These are phyloP conservation scores for Thelaira solivaga DNA, from an alignment of 2,888 invertebrate genomes.

Conservation along the genomic window DNA sequence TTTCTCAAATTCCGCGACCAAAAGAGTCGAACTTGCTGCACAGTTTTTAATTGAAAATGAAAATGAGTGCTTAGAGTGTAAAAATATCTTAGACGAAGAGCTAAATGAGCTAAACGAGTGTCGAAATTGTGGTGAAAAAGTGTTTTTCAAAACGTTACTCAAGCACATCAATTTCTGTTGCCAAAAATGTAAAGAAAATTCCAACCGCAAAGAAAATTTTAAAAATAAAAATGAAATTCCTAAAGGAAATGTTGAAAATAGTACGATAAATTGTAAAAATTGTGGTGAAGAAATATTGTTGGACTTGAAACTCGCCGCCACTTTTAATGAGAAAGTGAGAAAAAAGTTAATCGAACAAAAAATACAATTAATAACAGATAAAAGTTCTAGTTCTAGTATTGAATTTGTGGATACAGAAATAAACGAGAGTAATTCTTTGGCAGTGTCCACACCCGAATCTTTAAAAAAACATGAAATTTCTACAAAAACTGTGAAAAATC, in stretches of 20 bases:
- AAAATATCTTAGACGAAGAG: conserved; percentile 16
- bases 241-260: conserved; percentile 1
- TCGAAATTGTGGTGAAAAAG: conserved; percentile 34
- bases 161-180: conserved; percentile 1
- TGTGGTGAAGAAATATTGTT: conserved; percentile 15
- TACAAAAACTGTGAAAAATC: neutral
- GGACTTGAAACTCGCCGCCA: conserved; percentile 7
- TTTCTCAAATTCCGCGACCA: conserved; percentile 25
- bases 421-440: conserved; percentile 5
- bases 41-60: conserved; percentile 4
- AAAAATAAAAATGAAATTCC: neutral
- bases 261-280: conserved; percentile 33
- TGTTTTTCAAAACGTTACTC: neutral
- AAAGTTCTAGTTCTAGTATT: no score
- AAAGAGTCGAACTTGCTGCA: conserved; percentile 26
- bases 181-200: conserved; percentile 36
- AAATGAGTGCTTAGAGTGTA: conserved; percentile 37
- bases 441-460: conserved; percentile 29
- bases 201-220: conserved; percentile 5
- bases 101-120: conserved; percentile 17
- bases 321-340: conserved; percentile 5
- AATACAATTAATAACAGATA: neutral
- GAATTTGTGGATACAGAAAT: neutral
- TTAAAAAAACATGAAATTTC: conserved; percentile 16
- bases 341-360: conserved; percentile 7